Percentiles rank a stretch among this genome's conserved stretches.
Conservation (phyloP, 2,888 invertebrate species). For the Athetis lepigone region DNA sequence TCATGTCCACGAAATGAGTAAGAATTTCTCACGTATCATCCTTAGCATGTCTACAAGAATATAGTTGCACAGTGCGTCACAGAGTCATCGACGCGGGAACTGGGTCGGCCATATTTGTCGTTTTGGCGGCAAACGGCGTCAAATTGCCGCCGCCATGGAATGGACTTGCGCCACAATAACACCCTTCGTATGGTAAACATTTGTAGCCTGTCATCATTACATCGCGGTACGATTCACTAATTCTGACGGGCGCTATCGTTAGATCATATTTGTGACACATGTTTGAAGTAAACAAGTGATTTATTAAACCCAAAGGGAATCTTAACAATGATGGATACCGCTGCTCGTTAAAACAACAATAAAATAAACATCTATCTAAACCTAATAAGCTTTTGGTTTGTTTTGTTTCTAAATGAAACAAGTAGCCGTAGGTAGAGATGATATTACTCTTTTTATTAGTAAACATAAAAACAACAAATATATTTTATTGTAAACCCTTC, state of each 20-base stretch:
- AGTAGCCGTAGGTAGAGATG: not conserved
- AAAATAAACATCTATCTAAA: not conserved
- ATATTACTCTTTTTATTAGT: conserved; percentile 1
- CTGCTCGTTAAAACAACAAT: not conserved
- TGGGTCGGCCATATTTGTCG: conserved; percentile 79
- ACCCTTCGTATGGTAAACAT: conserved; percentile 65
- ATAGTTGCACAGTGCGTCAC: conserved; percentile 68
- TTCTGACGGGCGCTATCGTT: conserved; percentile 41
- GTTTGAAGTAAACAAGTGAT: conserved; percentile 34
- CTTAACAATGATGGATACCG: conserved; percentile 7
- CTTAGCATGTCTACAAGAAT: conserved; percentile 30
- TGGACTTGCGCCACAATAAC: conserved; percentile 64
- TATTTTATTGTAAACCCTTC: not conserved
- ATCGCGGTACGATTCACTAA: conserved; percentile 47
- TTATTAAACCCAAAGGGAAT: conserved; percentile 19
- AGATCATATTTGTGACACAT: conserved; percentile 32
- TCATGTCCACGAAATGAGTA: conserved; percentile 10
- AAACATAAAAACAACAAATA: conserved; percentile 5
- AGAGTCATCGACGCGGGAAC: conserved; percentile 67
- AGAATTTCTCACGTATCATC: conserved; percentile 35
- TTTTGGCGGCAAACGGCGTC: conserved; percentile 78
- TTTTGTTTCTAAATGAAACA: not conserved
- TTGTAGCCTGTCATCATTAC: conserved; percentile 59
- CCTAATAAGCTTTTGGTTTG: not conserved
- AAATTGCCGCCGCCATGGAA: conserved; percentile 73